Evolutionary conservation across 92 coral and sea anemone genomes (phyloP).

Genomic region (Parazoanthus atlanticus): DNA sequence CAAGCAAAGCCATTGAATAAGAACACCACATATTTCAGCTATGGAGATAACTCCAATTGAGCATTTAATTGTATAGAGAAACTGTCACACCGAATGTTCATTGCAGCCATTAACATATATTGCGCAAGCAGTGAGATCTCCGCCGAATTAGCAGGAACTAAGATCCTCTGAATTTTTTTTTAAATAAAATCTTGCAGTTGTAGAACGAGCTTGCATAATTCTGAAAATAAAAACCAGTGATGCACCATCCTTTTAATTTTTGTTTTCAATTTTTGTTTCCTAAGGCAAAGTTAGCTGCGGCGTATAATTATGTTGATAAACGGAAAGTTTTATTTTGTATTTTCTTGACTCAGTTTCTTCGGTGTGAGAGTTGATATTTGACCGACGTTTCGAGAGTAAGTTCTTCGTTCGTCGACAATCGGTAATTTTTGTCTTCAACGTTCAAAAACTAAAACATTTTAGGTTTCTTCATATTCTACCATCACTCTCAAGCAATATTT

Average conservation of each 20-base stretch:
- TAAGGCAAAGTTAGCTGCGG: not conserved
- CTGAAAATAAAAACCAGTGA: not conserved
- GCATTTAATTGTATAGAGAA: not conserved
- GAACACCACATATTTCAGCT: not conserved
- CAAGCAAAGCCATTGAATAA: not conserved
- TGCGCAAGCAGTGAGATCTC: not conserved
- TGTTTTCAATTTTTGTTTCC: not conserved
- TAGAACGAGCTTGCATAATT: not conserved
- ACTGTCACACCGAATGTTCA: not conserved
- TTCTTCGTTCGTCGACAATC: no score
- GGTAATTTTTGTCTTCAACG: no score
- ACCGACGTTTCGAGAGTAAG: not conserved
- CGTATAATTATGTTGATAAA: not conserved
- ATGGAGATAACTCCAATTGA: not conserved
- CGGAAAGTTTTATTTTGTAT: not conserved
- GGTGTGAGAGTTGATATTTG: not conserved
- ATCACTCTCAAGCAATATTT: not conserved
- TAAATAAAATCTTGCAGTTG: not conserved
- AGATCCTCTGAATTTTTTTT: no score
- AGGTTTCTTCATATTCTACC: no score
- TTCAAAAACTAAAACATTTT: no score
- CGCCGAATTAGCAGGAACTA: not conserved
- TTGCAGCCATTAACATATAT: not conserved
- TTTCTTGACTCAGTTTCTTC: no score
- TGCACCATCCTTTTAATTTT: not conserved